Conservation (phyloP, 2,888 invertebrate species). For the Diadromus collaris region DNA sequence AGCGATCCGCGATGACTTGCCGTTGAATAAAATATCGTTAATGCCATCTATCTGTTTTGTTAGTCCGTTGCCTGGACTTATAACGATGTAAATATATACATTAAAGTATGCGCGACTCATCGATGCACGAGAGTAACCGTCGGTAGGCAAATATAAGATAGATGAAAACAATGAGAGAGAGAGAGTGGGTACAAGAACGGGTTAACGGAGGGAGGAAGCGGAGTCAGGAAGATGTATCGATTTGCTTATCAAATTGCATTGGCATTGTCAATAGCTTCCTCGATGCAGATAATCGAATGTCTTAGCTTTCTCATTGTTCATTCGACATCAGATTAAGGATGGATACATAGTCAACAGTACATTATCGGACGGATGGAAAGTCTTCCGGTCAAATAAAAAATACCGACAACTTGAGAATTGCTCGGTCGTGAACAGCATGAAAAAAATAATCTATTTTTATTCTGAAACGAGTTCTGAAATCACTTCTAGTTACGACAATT, state of each 20-base stretch:
- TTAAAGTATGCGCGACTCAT: slow-evolving; percentile 12
- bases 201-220: slow-evolving; percentile 23
- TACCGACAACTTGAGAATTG: background rate
- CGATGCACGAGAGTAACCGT: slow-evolving; percentile 29
- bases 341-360: background rate
- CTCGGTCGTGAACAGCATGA: background rate
- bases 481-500: background rate
- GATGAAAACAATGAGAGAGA: background rate
- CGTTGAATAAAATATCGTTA: slow-evolving; percentile 19
- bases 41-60: slow-evolving; percentile 26
- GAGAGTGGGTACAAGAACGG: background rate
- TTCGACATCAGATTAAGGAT: slow-evolving; percentile 10
- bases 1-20: slow-evolving; percentile 8
- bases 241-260: slow-evolving; percentile 48
- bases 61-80: background rate
- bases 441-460: background rate
- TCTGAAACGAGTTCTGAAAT: background rate
- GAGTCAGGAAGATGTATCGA: slow-evolving; percentile 37
- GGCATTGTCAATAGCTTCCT: slow-evolving; percentile 5
- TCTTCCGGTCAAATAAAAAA: background rate
- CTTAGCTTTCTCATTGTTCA: slow-evolving; percentile 26
- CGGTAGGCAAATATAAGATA: background rate
- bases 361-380: background rate
- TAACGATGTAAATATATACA: slow-evolving; percentile 22
- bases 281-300: slow-evolving; percentile 5